Conservation (phyloP, 2,113 vertebrate genomes). For the Tetrax tetrax region DNA sequence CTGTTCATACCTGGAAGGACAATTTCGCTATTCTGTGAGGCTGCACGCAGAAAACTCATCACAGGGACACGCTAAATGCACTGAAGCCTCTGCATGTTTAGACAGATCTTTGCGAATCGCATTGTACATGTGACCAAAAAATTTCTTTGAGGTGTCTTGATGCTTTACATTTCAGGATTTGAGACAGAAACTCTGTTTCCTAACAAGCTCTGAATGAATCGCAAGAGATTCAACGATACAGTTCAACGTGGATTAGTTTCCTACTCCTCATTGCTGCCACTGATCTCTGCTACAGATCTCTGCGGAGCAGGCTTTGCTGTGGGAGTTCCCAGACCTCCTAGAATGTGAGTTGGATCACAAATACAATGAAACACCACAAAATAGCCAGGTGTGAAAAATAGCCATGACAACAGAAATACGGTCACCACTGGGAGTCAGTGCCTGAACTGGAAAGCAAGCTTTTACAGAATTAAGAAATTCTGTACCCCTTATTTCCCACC, state of each 20-base stretch:
- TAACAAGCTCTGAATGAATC: not conserved
- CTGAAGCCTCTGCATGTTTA: not conserved
- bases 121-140: not conserved
- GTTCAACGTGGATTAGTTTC: not conserved
- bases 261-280: not conserved
- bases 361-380: not conserved
- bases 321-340: not conserved
- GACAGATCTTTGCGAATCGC: not conserved
- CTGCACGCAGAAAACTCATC: not conserved
- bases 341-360: not conserved
- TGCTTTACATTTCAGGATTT: not conserved
- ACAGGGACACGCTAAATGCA: not conserved
- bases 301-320: not conserved
- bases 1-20: constrained; percentile 31
- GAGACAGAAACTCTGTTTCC: not conserved
- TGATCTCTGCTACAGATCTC: not conserved
- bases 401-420: not conserved
- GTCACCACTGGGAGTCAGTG: not conserved
- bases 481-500: not conserved
- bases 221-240: not conserved
- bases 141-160: not conserved
- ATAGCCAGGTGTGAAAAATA: not conserved
- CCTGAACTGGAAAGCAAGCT: not conserved
- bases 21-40: not conserved
- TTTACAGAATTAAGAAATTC: not conserved